Conservation (phyloP, 2,797 vertebrate species). For the Telmatherina bonti region DNA sequence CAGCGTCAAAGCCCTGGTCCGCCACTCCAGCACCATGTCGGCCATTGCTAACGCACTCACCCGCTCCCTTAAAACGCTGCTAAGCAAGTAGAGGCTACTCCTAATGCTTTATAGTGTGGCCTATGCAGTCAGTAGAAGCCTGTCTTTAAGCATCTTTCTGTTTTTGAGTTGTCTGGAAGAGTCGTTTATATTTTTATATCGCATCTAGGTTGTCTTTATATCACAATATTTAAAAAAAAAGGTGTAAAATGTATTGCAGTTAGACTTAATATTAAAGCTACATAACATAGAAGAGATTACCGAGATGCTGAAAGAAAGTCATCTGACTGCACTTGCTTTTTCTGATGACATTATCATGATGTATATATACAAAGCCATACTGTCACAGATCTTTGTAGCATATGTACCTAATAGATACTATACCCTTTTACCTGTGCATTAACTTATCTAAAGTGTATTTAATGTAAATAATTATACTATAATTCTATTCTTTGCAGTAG, state of each 20-base stretch:
- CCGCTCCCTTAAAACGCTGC: slow-evolving; percentile 98
- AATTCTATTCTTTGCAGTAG: slow-evolving; percentile 75
- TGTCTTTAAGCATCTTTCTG: slow-evolving; percentile 80
- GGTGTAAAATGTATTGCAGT: slow-evolving; percentile 22
- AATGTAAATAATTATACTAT: slow-evolving; percentile 79
- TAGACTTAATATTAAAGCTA: slow-evolving; percentile 18
- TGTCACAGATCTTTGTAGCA: slow-evolving; percentile 82
- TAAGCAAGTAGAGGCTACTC: slow-evolving; percentile 90
- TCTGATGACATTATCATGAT: slow-evolving; percentile 80
- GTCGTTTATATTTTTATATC: slow-evolving; percentile 40
- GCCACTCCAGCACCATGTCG: slow-evolving; percentile 97
- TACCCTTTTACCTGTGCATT: slow-evolving; percentile 87
- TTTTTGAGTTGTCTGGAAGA: slow-evolving; percentile 43
- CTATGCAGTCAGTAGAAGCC: slow-evolving; percentile 63
- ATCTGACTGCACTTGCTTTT: slow-evolving; percentile 63
- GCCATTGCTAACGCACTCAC: slow-evolving; percentile 98
- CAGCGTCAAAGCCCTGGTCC: slow-evolving; percentile 92
- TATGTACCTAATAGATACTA: slow-evolving; percentile 73
- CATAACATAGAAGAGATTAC: slow-evolving; percentile 10
- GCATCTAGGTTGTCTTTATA: slow-evolving; percentile 36
- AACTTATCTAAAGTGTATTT: slow-evolving; percentile 87
- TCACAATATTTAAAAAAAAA: slow-evolving; percentile 29
- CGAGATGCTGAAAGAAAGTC: slow-evolving; percentile 59
- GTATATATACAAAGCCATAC: slow-evolving; percentile 94
- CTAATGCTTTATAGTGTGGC: slow-evolving; percentile 67